Evolutionary conservation across 2,888 invertebrate species (phyloP).

Genomic region (Torymus aiolomorphi): DNA sequence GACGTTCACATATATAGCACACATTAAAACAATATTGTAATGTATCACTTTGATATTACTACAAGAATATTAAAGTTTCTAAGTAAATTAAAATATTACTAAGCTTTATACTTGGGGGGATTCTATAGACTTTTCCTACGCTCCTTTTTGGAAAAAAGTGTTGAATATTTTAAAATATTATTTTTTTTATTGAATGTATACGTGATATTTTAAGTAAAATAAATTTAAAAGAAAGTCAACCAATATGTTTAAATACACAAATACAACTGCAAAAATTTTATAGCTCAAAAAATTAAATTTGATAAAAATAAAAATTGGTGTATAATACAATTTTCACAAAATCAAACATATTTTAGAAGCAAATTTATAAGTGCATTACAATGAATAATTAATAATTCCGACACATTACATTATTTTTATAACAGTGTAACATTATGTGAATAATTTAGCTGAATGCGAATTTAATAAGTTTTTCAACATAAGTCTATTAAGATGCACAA

Average conservation of each 20-base stretch:
- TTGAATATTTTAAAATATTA: not conserved
- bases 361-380: conserved; percentile 12
- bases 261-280: too few species aligned
- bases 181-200: conserved; percentile 13
- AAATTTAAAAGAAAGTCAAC: not conserved
- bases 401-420: conserved; percentile 54
- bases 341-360: conserved; percentile 1
- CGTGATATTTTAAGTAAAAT: not conserved
- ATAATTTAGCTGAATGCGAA: conserved; percentile 39
- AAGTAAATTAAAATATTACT: too few species aligned
- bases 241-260: not conserved
- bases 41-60: conserved; percentile 27
- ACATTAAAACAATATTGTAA: conserved; percentile 54
- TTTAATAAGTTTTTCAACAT: conserved; percentile 33
- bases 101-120: too few species aligned
- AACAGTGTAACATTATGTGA: conserved; percentile 44
- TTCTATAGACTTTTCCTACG: too few species aligned
- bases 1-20: conserved; percentile 32
- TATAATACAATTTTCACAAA: conserved; percentile 17
- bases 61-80: too few species aligned
- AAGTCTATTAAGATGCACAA: conserved; percentile 38
- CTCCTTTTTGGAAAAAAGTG: too few species aligned
- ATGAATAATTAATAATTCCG: conserved; percentile 14
- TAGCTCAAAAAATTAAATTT: conserved; percentile 19
- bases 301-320: conserved; percentile 8